Evolutionary conservation across 1,140 invertebrate genomes (phyloP).

Genomic region (Cotesia typhae): DNA sequence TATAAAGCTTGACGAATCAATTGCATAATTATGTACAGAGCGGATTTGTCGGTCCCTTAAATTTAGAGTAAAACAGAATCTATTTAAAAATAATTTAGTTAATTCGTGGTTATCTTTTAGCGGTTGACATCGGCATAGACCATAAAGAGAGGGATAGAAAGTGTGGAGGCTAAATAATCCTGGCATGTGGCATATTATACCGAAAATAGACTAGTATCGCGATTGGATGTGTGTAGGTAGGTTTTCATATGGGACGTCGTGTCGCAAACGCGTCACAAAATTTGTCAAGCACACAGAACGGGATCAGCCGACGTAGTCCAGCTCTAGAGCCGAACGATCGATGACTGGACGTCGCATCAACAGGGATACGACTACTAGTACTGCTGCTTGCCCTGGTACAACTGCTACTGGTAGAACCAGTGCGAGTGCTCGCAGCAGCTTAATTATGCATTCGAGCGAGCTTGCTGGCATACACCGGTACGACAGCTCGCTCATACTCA

Average conservation of each 20-base stretch:
- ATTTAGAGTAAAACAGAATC: no score
- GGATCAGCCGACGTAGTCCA: neutral
- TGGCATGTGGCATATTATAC: slow-evolving; percentile 1
- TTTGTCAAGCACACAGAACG: slow-evolving; percentile 23
- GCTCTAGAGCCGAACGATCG: slow-evolving; percentile 27
- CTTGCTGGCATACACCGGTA: no score
- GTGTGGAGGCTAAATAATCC: neutral
- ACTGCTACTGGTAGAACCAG: no score
- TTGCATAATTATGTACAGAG: no score
- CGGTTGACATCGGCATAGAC: no score
- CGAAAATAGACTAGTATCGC: slow-evolving; percentile 7
- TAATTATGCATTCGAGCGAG: slow-evolving; percentile 44
- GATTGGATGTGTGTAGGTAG: neutral
- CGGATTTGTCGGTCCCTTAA: no score
- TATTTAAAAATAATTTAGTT: no score
- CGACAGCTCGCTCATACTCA: slow-evolving; percentile 13
- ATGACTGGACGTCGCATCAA: slow-evolving; percentile 34
- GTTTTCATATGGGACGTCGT: slow-evolving; percentile 3
- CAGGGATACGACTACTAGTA: slow-evolving; percentile 23
- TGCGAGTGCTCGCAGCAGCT: neutral
- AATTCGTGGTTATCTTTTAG: no score
- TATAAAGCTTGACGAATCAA: no score
- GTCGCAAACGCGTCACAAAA: slow-evolving; percentile 9
- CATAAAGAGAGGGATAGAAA: no score
- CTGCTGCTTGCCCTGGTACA: no score